Base-by-base conservation (phyloP, 2,888 invertebrate genomes). In the Strigamia maritima region DNA sequence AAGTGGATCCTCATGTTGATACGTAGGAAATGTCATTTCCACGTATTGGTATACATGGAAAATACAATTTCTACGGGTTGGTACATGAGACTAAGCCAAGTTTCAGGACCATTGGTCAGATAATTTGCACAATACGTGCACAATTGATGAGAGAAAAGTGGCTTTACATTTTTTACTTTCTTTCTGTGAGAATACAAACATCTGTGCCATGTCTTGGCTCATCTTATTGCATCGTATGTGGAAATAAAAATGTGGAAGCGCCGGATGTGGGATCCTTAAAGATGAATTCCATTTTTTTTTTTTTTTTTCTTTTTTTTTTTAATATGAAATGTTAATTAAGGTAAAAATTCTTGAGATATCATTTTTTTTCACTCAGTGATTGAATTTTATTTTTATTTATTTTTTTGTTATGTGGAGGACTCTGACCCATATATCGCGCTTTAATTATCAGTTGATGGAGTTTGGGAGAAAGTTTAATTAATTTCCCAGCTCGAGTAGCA, bases 111-210 rank as follows among this genome's bases (percentile, higher is more conserved):
- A 19, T 70, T 70, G 26, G 70, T 1, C 28, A 28, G 1, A 26
- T 70, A 70, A 70, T 70, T 70, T 70, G 26, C 70, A 70, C 26
- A 70, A 14, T 26, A 26, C 70, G 70, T 70, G 70, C 70, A 70
- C 6, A 70, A 70, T 70, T 70, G 70, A 70, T 70, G 70, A n/a
- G 70, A n/a, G 70, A 70, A 28, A 26, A 14, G 16, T 28, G 70
- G 70, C 12, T 70, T 26, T 28, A 70, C 70, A 28, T 3, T 70
- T 70, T n/a, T 28, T 70, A 16, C 28, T 70, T 28, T 6, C 35
- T 35, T 70, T 1, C 2, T 28, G 10, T 70, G 70, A 70, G 70
- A 70, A 24, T 28, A 28, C 70, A 70, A 70, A 70, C 70, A 70
- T 28, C 70, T 70, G 70, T 70, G 70, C 14, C 70, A 26, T 28